Conservation (phyloP, 2,797 vertebrate species). For the Poeciliopsis gracilis region DNA sequence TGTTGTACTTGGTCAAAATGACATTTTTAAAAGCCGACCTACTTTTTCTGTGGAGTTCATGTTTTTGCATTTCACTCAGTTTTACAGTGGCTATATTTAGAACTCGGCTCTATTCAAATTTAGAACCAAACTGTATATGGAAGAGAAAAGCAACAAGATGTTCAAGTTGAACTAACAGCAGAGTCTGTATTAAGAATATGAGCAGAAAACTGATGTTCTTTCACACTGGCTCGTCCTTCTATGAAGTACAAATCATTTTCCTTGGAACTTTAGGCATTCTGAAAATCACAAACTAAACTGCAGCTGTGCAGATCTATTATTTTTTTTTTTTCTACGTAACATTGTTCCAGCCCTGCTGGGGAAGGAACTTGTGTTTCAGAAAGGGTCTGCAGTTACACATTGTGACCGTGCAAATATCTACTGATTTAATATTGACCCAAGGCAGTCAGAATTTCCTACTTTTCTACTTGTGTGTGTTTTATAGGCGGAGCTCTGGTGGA, state of each 20-base stretch:
- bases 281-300: background rate
- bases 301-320: background rate
- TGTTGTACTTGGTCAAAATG: background rate
- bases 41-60: background rate
- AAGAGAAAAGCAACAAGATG: background rate
- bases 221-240: background rate
- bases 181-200: background rate
- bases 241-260: background rate
- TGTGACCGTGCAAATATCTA: background rate
- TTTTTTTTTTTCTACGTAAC: background rate
- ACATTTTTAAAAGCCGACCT: background rate
- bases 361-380: background rate
- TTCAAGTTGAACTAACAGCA: background rate
- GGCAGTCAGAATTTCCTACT: background rate
- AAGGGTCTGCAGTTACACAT: background rate
- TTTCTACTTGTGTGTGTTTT: background rate
- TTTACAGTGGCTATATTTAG: background rate
- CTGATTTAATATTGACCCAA: background rate
- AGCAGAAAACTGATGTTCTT: background rate
- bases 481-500: slow-evolving; percentile 90
- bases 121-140: background rate
- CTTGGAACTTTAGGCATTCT: background rate
- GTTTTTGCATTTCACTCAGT: background rate
- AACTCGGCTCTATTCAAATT: background rate
- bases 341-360: background rate